Percentiles rank a stretch among this genome's conserved stretches.
phyloP scores from a whole-genome alignment of 2,888 invertebrate species.

The Drosophila multiciliata region DNA sequence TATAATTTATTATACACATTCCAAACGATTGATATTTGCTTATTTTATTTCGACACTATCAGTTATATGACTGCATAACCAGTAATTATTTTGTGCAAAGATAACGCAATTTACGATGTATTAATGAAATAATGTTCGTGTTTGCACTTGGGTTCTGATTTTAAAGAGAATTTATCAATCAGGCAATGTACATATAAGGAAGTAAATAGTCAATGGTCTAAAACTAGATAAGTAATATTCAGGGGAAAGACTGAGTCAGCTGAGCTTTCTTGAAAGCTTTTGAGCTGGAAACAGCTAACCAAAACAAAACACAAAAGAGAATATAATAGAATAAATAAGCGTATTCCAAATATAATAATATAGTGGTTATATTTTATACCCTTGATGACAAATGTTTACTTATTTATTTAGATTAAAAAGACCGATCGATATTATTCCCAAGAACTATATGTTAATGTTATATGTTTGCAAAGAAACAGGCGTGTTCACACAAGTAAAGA shows the following conservation, averaged over 20 bases:
- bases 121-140: constrained; percentile 2
- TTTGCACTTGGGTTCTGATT: background rate
- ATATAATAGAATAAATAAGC: background rate
- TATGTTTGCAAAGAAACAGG: background rate
- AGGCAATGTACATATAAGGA: background rate
- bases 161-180: background rate
- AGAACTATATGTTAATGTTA: too few relatives aligned
- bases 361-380: background rate
- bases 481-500: background rate
- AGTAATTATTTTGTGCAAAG: background rate
- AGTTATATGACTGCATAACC: constrained; percentile 4
- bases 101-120: constrained; percentile 12
- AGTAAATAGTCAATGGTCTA: background rate
- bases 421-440: too few relatives aligned
- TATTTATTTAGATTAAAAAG: background rate
- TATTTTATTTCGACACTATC: constrained; percentile 1
- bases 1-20: constrained; percentile 13
- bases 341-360: background rate
- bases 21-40: constrained; percentile 1
- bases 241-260: background rate
- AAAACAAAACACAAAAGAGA: background rate
- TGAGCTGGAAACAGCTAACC: background rate
- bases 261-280: constrained; percentile 1
- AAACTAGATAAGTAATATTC: background rate
- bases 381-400: background rate